Conservation (phyloP, 2,113 vertebrate genomes). For the Phyllostomus hastatus region DNA sequence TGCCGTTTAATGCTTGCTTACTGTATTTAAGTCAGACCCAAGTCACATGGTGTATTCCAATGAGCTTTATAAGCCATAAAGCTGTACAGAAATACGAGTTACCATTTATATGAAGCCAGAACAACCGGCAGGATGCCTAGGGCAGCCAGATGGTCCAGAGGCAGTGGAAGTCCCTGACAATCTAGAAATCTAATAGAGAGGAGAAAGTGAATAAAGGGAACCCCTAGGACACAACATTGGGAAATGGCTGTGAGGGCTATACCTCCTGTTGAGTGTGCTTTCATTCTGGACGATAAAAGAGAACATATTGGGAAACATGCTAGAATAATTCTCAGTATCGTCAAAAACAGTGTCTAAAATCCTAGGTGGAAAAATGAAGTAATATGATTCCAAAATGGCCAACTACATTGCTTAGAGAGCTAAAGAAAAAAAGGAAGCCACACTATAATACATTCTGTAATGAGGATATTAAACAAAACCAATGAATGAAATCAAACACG, state of each 20-base stretch:
- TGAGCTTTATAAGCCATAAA: background rate
- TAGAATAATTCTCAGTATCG: background rate
- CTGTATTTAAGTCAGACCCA: background rate
- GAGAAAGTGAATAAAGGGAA: background rate
- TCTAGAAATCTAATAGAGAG: background rate
- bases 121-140: background rate
- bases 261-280: background rate
- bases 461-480: background rate
- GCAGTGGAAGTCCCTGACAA: background rate
- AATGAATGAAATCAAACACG: background rate
- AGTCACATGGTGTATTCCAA: background rate
- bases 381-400: background rate
- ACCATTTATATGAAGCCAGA: background rate
- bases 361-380: background rate
- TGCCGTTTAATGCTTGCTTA: background rate
- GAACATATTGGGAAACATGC: background rate
- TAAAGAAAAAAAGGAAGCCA: background rate
- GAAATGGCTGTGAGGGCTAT: background rate
- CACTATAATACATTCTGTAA: background rate
- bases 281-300: background rate
- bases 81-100: background rate
- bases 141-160: background rate
- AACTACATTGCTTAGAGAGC: background rate
- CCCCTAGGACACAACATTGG: background rate
- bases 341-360: background rate